Evolutionary conservation across 2,113 vertebrate species (phyloP).

Genomic region (Hippopotamus amphibius): DNA sequence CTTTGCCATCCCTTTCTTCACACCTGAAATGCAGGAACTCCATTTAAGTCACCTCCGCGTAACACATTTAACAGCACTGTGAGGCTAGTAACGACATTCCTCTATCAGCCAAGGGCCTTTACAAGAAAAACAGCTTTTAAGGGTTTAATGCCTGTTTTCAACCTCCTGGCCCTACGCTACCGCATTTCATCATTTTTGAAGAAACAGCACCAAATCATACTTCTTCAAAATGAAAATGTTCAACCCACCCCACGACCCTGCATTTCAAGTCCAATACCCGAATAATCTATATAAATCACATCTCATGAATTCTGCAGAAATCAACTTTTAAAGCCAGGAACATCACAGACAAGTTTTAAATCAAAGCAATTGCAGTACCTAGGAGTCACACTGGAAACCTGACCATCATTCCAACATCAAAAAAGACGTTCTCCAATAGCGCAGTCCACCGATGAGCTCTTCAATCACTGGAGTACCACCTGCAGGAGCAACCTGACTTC

Average conservation of each 20-base stretch:
- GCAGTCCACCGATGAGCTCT: rapidly evolving
- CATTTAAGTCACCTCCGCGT: rapidly evolving
- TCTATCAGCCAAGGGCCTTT: not conserved
- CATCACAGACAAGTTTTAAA: not conserved
- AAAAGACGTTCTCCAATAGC: not conserved
- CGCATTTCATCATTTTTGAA: not conserved
- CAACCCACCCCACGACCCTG: not conserved
- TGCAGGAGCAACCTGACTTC: rapidly evolving
- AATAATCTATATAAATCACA: not conserved
- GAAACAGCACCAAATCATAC: not conserved
- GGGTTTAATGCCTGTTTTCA: not conserved
- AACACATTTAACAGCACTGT: not conserved
- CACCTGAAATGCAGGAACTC: not conserved
- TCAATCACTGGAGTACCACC: rapidly evolving
- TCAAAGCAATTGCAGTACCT: not conserved
- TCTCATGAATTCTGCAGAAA: not conserved
- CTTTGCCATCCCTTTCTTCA: rapidly evolving
- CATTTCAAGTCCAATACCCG: constrained; percentile 2
- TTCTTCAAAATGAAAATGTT: not conserved
- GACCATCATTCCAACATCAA: not conserved
- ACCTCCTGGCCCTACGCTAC: not conserved
- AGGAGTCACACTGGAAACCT: not conserved
- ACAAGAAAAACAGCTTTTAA: not conserved
- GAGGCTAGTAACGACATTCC: rapidly evolving
- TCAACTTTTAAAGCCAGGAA: not conserved